Evolutionary conservation across 2,888 invertebrate genomes (phyloP).

Genomic region (Agonopterix alstromeriana): DNA sequence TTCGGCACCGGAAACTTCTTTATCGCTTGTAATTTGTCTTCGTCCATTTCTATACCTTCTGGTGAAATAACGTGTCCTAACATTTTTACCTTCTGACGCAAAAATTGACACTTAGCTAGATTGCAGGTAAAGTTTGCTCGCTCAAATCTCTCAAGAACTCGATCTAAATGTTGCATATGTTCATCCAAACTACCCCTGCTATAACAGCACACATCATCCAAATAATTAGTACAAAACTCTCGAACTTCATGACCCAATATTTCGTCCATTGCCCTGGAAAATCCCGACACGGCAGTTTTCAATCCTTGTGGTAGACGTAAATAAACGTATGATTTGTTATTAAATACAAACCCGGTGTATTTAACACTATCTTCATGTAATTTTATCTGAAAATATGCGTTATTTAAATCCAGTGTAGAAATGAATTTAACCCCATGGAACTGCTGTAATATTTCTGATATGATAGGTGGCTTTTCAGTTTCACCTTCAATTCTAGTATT

Average conservation of each 20-base stretch:
- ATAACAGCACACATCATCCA: conserved; percentile 6
- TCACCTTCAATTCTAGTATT: conserved; percentile 26
- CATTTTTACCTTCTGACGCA: conserved; percentile 1
- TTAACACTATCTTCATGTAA: conserved; percentile 6
- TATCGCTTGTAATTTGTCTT: conserved; percentile 15
- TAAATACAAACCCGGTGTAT: conserved; percentile 11
- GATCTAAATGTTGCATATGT: conserved; percentile 2
- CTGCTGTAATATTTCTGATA: conserved; percentile 17
- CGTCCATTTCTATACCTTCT: neutral
- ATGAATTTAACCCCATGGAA: conserved; percentile 8
- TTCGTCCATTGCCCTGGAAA: conserved; percentile 8
- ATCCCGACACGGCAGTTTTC: conserved; percentile 7
- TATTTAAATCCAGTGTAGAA: conserved; percentile 17
- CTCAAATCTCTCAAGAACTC: neutral
- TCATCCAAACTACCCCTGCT: neutral
- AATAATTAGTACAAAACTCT: conserved; percentile 6
- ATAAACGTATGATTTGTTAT: conserved; percentile 10
- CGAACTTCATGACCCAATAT: conserved; percentile 4
- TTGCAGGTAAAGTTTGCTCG: neutral
- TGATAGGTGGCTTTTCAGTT: conserved; percentile 18
- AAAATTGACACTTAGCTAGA: neutral
- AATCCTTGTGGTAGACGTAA: conserved; percentile 8
- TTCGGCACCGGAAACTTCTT: conserved; percentile 18
- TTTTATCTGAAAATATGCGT: too few relatives aligned
- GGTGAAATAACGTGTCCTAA: conserved; percentile 6